Conservation (phyloP, 1,140 invertebrate genomes). For the Asobara japonica region DNA sequence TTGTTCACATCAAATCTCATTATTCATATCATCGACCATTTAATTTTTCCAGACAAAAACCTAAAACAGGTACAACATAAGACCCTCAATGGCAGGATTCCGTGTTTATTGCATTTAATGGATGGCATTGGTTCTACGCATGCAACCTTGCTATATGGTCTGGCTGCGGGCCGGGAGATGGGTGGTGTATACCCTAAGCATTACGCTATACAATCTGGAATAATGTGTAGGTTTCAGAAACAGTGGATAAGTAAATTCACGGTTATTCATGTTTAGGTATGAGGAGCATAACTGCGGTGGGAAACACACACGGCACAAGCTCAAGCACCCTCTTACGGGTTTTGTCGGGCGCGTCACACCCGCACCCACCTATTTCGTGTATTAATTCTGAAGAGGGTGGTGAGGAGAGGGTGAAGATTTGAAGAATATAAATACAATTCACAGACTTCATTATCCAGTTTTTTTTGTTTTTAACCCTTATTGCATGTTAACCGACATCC, state of each 20-base stretch:
- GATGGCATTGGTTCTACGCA: slow-evolving; percentile 50
- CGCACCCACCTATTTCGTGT: slow-evolving; percentile 57
- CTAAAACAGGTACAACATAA: background rate
- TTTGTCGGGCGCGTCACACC: background rate
- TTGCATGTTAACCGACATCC: no score
- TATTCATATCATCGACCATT: no score
- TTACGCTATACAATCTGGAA: slow-evolving; percentile 9
- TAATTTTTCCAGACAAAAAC: no score
- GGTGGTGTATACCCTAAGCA: background rate
- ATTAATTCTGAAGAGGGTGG: slow-evolving; percentile 55
- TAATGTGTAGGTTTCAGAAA: slow-evolving; percentile 23
- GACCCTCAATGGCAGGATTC: slow-evolving; percentile 51
- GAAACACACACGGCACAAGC: slow-evolving; percentile 48
- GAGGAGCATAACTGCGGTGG: background rate
- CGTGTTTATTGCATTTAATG: slow-evolving; percentile 57
- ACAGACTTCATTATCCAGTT: no score
- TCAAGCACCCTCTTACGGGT: slow-evolving; percentile 35
- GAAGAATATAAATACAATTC: background rate
- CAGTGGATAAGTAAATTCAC: slow-evolving; percentile 35
- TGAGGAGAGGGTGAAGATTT: background rate
- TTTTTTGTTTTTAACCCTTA: no score
- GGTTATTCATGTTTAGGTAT: slow-evolving; percentile 30
- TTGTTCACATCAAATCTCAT: no score
- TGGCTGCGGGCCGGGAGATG: background rate
- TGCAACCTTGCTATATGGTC: slow-evolving; percentile 45